Conservation (phyloP, 2,113 vertebrate genomes). For the Oryctolagus cuniculus region mOryCun1.1 NC_091436.1:66505001-66505500, state of each 20-base stretch:
- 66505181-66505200: background rate
- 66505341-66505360: background rate
- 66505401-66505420: background rate
- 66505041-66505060: too few relatives aligned
- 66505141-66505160: slow-evolving; percentile 58
- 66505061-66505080: too few relatives aligned
- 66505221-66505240: slow-evolving; percentile 11
- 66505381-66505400: background rate
- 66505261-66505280: slow-evolving; percentile 32
- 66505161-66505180: background rate
- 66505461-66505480: background rate
- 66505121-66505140: too few relatives aligned
- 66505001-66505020: too few relatives aligned
- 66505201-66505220: background rate
- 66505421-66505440: background rate
- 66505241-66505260: background rate
- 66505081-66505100: too few relatives aligned
- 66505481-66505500: background rate
- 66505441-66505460: slow-evolving; percentile 46
- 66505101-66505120: too few relatives aligned
- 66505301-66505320: slow-evolving; percentile 17
- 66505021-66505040: too few relatives aligned
- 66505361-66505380: background rate
- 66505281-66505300: background rate
- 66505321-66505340: slow-evolving; percentile 17